Evolutionary conservation across 2,797 vertebrate species (phyloP), one percentile per base, ranked within the genome.

Genomic region (Anolis apletophallus): DNA sequence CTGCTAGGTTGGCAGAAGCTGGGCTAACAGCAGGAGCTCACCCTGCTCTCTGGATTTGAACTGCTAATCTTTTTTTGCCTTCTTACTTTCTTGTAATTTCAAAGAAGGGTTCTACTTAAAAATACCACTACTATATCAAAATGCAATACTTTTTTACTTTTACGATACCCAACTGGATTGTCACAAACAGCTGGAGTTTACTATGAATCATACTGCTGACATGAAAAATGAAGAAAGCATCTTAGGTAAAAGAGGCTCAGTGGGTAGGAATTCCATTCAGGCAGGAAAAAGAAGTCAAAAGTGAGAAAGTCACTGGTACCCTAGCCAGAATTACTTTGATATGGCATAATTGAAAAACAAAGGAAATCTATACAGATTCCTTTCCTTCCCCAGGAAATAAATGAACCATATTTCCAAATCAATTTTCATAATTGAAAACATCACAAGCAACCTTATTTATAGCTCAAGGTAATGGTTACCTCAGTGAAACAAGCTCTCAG

Each of bases 291-390:
- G 17, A 26, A 81, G 46, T 8, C 26, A 57, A 87, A 82, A 72
- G 50, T 16, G 17, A 69, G 55, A 50, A 69, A 78, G 77, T 36
- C 64, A 71, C 40, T 71, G 26, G 26, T 40, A 71, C 32, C n/a
- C 59, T 67, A 83, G 46, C n/a, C 71, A 57, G 72, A 81, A 83
- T 67, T 36, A 85, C 85, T 85, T 88, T 80, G 54, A 71, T 80
- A 32, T 50, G 40, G n/a, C 84, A 78, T 85, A 85, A 92, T 78
- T 88, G 87, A 90, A 84, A 85, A 90, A 87, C 50, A 85, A 84
- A 29, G 86, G 91, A 91, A 93, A 95, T 91, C 93, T 85, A 90
- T 78, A 89, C 55, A 46, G 55, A 80, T 87, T 88, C 88, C 74
- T 91, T 91, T 83, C 80, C 78, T 88, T 68, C 68, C 55, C 29